These are phyloP conservation scores for Electrona antarctica DNA, from an alignment of 2,113 vertebrate genomes.

Conservation along the genomic window DNA sequence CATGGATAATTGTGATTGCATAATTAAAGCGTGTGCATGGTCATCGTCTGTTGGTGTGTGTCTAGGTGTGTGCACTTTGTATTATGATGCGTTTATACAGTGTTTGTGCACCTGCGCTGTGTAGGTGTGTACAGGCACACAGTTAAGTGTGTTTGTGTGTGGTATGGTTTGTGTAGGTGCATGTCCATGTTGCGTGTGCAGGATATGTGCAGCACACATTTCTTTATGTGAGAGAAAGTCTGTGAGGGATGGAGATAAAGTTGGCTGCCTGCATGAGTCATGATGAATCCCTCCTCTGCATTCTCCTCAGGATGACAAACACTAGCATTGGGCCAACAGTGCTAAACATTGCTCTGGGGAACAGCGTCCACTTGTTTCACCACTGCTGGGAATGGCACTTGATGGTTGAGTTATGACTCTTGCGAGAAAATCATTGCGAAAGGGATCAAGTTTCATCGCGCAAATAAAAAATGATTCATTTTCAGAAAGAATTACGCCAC, in stretches of 20 bases:
- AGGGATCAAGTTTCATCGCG: slow-evolving; percentile 40
- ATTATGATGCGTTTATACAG: no score
- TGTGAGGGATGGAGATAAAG: background rate
- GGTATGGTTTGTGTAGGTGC: no score
- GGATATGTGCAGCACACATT: no score
- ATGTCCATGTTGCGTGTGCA: no score
- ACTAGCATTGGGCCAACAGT: slow-evolving; percentile 2
- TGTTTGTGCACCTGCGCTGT: no score
- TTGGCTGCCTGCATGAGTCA: slow-evolving; percentile 35
- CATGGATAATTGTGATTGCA: background rate
- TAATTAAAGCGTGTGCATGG: no score
- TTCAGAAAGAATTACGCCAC: slow-evolving; percentile 20
- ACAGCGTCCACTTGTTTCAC: slow-evolving; percentile 21
- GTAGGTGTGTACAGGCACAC: no score
- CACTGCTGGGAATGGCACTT: slow-evolving; percentile 16
- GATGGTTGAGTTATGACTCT: slow-evolving; percentile 45
- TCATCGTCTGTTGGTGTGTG: no score
- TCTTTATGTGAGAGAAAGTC: background rate
- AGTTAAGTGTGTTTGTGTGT: no score
- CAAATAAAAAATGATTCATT: slow-evolving; percentile 53
- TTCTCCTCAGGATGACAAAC: slow-evolving; percentile 34
- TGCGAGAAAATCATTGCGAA: slow-evolving; percentile 40
- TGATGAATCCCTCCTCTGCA: slow-evolving; percentile 5
- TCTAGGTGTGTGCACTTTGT: no score
- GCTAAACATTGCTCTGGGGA: slow-evolving; percentile 30